These are phyloP conservation scores for Cantharis flavilabris DNA, from an alignment of 2,888 invertebrate species.

Conservation along the genomic window DNA sequence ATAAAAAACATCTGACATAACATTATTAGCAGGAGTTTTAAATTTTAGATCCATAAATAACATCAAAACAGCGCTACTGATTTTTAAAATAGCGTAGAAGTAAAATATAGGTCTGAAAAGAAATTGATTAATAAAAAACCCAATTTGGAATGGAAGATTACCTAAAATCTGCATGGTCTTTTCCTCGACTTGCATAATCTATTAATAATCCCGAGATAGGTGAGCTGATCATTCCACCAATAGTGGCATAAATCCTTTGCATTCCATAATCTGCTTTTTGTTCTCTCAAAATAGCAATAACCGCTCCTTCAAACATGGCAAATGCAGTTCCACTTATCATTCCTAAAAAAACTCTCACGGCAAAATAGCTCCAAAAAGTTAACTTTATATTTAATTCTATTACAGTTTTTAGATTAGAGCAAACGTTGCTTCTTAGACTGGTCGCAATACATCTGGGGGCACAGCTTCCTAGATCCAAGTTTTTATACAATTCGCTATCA, in stretches of 20 bases:
- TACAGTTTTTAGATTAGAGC: conserved; percentile 63
- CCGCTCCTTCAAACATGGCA: conserved; percentile 82
- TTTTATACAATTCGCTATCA: conserved; percentile 50
- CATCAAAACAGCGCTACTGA: conserved; percentile 69
- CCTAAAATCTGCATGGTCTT: conserved; percentile 76
- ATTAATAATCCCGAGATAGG: conserved; percentile 75
- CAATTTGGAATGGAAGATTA: conserved; percentile 43
- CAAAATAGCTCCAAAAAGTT: conserved; percentile 76
- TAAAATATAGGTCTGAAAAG: conserved; percentile 73
- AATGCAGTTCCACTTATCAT: conserved; percentile 76
- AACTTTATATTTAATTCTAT: conserved; percentile 66
- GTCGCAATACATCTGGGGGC: conserved; percentile 64
- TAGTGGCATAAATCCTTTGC: conserved; percentile 74
- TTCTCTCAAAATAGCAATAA: conserved; percentile 74
- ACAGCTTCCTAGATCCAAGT: conserved; percentile 58
- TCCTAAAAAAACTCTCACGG: conserved; percentile 65
- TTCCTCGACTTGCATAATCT: conserved; percentile 72
- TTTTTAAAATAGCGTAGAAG: conserved; percentile 71
- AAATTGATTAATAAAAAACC: not conserved
- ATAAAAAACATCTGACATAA: conserved; percentile 69
- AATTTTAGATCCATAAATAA: conserved; percentile 75
- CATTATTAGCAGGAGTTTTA: conserved; percentile 73
- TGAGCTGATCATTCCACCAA: conserved; percentile 80
- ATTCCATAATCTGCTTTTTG: conserved; percentile 79
- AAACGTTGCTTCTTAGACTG: conserved; percentile 61